Base-by-base conservation (phyloP, 2,797 vertebrate genomes). In the Alauda arvensis region DNA sequence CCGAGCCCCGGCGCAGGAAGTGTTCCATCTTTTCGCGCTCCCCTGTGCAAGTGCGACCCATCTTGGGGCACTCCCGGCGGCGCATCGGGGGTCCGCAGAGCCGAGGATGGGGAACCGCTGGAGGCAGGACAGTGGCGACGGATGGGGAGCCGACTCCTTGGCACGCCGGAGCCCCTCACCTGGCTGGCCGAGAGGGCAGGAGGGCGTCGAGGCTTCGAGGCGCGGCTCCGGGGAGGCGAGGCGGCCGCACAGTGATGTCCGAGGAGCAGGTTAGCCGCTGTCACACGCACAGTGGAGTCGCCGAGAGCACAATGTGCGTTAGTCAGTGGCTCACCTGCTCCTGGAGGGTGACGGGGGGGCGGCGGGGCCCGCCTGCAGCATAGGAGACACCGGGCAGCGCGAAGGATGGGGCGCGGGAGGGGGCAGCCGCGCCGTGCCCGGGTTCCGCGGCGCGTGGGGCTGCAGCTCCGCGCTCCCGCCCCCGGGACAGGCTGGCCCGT, bases 241-340 rank as follows among this genome's bases (percentile, higher is more conserved):
- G 77, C 20, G 20, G 86, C 81, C 70, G 85, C 89, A 62, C 88
- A 94, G 97, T 77, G 94, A 96, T 88, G 78, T 94, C 97, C 98
- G 97, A 99, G 98, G 98, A 98, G 97, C 98, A 98, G 98, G 98
- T 99, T 99, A 99, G 99, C 99, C 99, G 99, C 99, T 99, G 99
- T 99, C 99, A 99, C 99, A 99, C 99, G 99, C 99, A 99, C 99
- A 99, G 99, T 99, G 99, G 98, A 97, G 97, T 94, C 97, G 90
- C 91, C 87, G 98, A 97, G 93, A 97, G 97, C 99, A 97, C 99
- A 99, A 99, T 99, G 99, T 99, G 99, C 99, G 98, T 99, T 99
- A 99, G 99, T 99, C 99, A 99, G 99, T 98, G 99, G 99, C 99
- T 99, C 97, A 99, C 99, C 99, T 99, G 98, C 97, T 97, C 97